These are phyloP conservation scores for Melanotus villosus DNA, from an alignment of 2,888 invertebrate genomes.

Conservation along the genomic window DNA sequence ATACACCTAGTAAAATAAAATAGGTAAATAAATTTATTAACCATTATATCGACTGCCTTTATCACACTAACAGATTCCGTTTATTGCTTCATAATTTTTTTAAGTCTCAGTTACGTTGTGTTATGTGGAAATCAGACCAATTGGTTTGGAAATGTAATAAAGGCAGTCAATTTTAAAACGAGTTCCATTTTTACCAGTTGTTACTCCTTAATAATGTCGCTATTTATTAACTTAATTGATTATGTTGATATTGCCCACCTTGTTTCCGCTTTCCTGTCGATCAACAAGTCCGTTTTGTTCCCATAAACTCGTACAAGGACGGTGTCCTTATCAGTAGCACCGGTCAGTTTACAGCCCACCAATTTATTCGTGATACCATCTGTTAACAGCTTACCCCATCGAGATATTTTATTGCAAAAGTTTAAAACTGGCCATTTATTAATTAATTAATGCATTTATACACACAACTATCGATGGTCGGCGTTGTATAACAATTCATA, in stretches of 20 bases:
- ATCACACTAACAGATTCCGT: too few relatives aligned
- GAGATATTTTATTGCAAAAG: constrained; percentile 29
- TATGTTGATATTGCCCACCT: constrained; percentile 66
- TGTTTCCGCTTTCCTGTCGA: constrained; percentile 89
- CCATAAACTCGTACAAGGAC: constrained; percentile 93
- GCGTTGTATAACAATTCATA: too few relatives aligned
- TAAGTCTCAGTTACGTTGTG: too few relatives aligned
- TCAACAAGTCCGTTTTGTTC: constrained; percentile 91
- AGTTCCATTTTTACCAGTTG: background rate
- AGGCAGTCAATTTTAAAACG: background rate
- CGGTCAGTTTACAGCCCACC: constrained; percentile 76
- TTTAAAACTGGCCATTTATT: background rate
- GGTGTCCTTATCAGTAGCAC: constrained; percentile 73
- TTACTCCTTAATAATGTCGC: background rate
- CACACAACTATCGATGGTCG: too few relatives aligned
- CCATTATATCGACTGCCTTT: constrained; percentile 7
- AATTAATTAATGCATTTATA: too few relatives aligned
- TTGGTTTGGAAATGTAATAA: too few relatives aligned
- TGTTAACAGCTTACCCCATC: constrained; percentile 81
- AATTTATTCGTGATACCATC: constrained; percentile 96
- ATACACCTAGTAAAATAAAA: constrained; percentile 28
- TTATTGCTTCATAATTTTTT: too few relatives aligned
- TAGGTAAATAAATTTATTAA: constrained; percentile 18
- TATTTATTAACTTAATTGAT: too few relatives aligned
- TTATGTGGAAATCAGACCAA: too few relatives aligned